phyloP scores from a whole-genome alignment of 2,113 vertebrate genomes.

The Rana temporaria region DNA sequence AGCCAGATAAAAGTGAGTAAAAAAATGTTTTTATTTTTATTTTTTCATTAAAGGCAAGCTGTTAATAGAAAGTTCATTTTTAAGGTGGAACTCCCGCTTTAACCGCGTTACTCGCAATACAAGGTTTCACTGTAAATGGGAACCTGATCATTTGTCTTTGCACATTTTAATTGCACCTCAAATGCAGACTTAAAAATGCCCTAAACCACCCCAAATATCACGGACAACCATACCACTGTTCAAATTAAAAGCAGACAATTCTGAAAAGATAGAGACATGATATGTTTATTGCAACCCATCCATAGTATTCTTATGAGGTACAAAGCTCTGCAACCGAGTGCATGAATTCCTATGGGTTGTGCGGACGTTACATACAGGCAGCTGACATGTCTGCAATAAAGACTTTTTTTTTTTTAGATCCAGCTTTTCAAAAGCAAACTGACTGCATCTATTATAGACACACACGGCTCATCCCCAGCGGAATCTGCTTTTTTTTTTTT shows the following conservation, averaged over 20 bases:
- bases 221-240: not conserved
- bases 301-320: slow-evolving; percentile 39
- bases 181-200: no score
- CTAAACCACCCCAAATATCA: no score
- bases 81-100: no score
- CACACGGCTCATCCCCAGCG: slow-evolving; percentile 28
- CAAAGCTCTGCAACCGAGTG: slow-evolving; percentile 16
- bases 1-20: no score
- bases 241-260: slow-evolving; percentile 33
- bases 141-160: no score
- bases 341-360: slow-evolving; percentile 36
- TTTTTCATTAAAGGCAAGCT: no score
- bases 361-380: slow-evolving; percentile 6
- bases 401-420: slow-evolving; percentile 36
- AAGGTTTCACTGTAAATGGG: no score
- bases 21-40: no score
- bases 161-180: no score
- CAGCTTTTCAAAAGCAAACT: slow-evolving; percentile 49
- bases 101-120: no score
- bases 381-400: slow-evolving; percentile 25
- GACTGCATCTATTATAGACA: slow-evolving; percentile 45
- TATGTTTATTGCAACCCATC: slow-evolving; percentile 43
- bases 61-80: no score
- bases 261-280: slow-evolving; percentile 26
- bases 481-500: slow-evolving; percentile 30